phyloP scores from a whole-genome alignment of 2,113 vertebrate genomes.

The Hyla sarda region DNA sequence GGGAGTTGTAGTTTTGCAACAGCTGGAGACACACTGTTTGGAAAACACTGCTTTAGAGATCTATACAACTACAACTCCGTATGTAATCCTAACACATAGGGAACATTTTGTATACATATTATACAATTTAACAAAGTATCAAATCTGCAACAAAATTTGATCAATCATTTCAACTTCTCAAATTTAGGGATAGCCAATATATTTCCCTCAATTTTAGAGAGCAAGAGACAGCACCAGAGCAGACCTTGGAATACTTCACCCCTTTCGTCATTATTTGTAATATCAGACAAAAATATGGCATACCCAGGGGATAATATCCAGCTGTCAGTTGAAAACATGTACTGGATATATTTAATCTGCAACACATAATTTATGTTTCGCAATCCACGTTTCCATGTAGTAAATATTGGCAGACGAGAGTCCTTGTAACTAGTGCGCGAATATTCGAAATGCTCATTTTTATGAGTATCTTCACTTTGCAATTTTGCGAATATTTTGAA shows the following conservation, averaged over 20 bases:
- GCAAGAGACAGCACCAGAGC: background rate
- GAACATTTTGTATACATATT: background rate
- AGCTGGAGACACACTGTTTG: too few relatives aligned
- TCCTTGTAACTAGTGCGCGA: too few relatives aligned
- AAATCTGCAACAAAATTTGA: background rate
- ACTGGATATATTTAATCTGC: slow-evolving; percentile 2
- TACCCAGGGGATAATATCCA: slow-evolving; percentile 43
- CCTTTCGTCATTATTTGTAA: slow-evolving; percentile 24
- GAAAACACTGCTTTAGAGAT: too few relatives aligned
- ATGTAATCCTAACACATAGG: background rate
- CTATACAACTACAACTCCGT: background rate
- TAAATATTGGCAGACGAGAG: slow-evolving; percentile 10
- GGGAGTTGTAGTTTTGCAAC: too few relatives aligned
- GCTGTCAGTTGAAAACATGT: slow-evolving; percentile 49
- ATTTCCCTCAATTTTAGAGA: background rate
- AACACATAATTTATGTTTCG: slow-evolving; percentile 24
- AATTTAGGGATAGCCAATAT: background rate
- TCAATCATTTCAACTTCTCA: background rate
- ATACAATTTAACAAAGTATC: background rate
- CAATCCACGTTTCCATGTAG: slow-evolving; percentile 4
- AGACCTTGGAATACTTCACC: slow-evolving; percentile 8
- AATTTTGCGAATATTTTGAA: too few relatives aligned
- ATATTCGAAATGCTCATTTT: too few relatives aligned
- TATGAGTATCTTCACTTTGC: too few relatives aligned
- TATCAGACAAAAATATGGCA: slow-evolving; percentile 48